phyloP scores from a whole-genome alignment of 2,113 vertebrate genomes.

The Amia ocellicauda region DNA sequence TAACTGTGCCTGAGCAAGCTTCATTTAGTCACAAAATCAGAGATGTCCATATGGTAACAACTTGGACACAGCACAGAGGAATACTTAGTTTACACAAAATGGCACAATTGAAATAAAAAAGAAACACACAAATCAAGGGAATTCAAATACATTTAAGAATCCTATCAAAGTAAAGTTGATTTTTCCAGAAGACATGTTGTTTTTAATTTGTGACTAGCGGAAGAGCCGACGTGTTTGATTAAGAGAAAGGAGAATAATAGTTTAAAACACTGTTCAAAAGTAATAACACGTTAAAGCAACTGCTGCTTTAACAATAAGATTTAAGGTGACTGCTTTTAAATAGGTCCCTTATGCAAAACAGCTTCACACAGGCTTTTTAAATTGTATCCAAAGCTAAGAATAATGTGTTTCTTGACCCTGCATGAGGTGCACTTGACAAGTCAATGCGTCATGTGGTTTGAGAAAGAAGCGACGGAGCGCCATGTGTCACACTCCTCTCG shows the following conservation, averaged over 20 bases:
- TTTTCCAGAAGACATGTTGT: too few species aligned
- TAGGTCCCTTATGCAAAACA: too few species aligned
- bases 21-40: constrained; percentile 9
- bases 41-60: constrained; percentile 11
- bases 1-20: background rate
- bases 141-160: background rate
- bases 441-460: background rate
- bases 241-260: too few species aligned
- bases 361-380: too few species aligned
- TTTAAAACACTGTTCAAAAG: too few species aligned
- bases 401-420: background rate
- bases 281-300: too few species aligned
- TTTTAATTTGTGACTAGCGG: too few species aligned
- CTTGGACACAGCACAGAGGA: constrained; percentile 13
- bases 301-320: too few species aligned
- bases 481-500: background rate
- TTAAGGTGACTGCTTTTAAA: too few species aligned
- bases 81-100: constrained; percentile 13
- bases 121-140: background rate
- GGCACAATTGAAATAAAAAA: background rate
- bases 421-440: background rate
- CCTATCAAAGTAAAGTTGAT: too few species aligned
- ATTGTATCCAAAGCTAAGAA: background rate
- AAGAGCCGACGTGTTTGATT: too few species aligned
- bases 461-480: background rate